phyloP scores from a whole-genome alignment of 2,113 vertebrate genomes.

The Uria lomvia region DNA sequence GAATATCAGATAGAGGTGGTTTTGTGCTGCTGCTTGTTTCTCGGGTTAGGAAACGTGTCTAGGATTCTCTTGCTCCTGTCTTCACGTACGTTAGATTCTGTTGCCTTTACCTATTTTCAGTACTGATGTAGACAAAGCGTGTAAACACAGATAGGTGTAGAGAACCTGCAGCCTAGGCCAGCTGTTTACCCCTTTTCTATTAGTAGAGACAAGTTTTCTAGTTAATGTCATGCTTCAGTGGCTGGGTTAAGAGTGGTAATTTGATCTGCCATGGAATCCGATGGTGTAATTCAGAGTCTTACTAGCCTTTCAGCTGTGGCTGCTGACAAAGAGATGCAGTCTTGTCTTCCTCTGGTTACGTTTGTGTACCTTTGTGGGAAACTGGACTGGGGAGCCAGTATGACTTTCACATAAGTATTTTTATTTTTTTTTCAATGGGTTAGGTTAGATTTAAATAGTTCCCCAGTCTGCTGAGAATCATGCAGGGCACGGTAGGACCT shows the following conservation, averaged over 20 bases:
- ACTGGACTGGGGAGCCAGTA: neutral
- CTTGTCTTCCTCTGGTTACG: neutral
- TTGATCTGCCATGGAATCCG: neutral
- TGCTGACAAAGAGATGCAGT: neutral
- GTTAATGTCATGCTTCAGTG: neutral
- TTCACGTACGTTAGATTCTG: neutral
- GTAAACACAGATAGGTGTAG: neutral
- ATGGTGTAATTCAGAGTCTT: neutral
- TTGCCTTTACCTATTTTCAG: neutral
- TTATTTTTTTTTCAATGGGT: neutral
- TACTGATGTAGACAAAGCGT: neutral
- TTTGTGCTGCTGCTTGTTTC: neutral
- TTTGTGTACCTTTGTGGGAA: neutral
- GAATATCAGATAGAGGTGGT: neutral
- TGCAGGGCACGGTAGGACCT: neutral
- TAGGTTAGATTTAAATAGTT: neutral
- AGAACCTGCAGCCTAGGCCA: neutral
- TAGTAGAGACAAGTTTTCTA: neutral
- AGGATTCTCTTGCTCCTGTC: neutral
- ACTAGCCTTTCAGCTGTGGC: neutral
- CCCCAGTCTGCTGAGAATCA: neutral
- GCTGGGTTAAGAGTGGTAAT: neutral
- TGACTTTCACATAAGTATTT: neutral
- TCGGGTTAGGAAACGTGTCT: fast-evolving
- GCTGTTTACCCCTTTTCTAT: neutral